Conservation (phyloP, 1,140 invertebrate species). For the Pachypeltis micranthus region DNA sequence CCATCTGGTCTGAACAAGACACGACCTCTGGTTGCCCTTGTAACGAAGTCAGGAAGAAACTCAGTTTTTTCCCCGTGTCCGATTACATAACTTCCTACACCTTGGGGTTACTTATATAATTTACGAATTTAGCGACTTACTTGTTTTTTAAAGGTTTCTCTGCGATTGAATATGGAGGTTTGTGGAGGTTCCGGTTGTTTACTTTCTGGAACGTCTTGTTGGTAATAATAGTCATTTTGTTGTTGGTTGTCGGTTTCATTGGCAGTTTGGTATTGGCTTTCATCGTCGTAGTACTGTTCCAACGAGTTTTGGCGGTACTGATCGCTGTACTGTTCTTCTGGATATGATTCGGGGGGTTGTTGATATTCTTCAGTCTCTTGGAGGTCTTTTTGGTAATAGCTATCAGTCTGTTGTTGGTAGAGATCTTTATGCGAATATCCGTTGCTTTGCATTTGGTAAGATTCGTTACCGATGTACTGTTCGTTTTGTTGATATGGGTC, state of each 20-base stretch:
- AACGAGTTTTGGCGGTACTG: neutral
- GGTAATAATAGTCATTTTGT: neutral
- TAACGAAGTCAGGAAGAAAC: too few relatives aligned
- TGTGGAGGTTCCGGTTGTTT: neutral
- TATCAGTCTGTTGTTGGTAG: neutral
- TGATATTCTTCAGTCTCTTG: neutral
- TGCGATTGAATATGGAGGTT: neutral
- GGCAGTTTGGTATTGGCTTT: neutral
- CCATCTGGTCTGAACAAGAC: too few relatives aligned
- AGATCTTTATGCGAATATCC: neutral
- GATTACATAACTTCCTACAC: too few relatives aligned
- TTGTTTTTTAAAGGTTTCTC: neutral
- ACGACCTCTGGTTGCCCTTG: too few relatives aligned
- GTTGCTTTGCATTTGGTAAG: neutral
- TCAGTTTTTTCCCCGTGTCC: too few relatives aligned
- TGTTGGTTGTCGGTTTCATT: neutral
- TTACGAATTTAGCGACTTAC: too few relatives aligned
- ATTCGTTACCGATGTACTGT: neutral
- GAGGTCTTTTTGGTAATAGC: neutral
- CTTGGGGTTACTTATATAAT: too few relatives aligned
- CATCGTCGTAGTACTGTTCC: neutral
- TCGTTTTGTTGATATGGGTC: constrained; percentile 5
- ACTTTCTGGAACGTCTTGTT: neutral
- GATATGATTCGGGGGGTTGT: neutral
- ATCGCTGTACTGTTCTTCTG: neutral